These are phyloP conservation scores for Platichthys flesus DNA, from an alignment of 2,113 vertebrate genomes.

Conservation along the genomic window DNA sequence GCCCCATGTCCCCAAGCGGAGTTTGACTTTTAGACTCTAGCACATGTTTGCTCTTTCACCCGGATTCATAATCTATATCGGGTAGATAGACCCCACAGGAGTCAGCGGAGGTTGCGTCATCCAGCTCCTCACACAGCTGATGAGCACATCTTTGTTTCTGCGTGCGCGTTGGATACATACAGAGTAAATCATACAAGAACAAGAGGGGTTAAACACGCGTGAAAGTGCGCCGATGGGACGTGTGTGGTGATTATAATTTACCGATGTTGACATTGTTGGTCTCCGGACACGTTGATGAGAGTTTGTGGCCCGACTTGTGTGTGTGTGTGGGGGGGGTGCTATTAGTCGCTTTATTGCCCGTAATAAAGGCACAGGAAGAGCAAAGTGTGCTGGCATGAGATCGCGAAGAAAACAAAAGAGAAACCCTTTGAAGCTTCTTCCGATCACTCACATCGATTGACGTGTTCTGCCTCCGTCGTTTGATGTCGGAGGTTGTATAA, in stretches of 20 bases:
- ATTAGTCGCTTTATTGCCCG: conserved; percentile 62
- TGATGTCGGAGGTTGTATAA: conserved; percentile 70
- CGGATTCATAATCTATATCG: background rate
- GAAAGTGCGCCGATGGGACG: too few species aligned
- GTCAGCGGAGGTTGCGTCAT: too few species aligned
- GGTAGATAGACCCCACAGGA: background rate
- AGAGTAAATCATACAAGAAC: too few species aligned
- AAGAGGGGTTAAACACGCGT: too few species aligned
- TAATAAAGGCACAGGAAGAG: conserved; percentile 67
- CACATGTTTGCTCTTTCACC: background rate
- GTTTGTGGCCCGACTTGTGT: background rate
- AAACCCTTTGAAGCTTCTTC: conserved; percentile 73
- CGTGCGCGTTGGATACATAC: too few species aligned
- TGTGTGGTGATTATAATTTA: background rate
- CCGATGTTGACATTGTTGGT: background rate
- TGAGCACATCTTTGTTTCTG: too few species aligned
- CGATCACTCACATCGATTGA: conserved; percentile 66
- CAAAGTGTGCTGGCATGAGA: conserved; percentile 64
- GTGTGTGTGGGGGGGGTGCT: background rate
- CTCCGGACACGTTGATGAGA: background rate
- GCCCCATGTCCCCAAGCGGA: background rate
- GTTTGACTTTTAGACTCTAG: too few species aligned
- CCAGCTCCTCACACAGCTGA: too few species aligned
- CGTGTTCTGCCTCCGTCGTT: conserved; percentile 48
- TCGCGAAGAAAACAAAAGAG: conserved; percentile 33